Evolutionary conservation across 2,888 invertebrate genomes (phyloP), one percentile per base, ranked within the genome.

Genomic region (Mimachlamys varia): DNA sequence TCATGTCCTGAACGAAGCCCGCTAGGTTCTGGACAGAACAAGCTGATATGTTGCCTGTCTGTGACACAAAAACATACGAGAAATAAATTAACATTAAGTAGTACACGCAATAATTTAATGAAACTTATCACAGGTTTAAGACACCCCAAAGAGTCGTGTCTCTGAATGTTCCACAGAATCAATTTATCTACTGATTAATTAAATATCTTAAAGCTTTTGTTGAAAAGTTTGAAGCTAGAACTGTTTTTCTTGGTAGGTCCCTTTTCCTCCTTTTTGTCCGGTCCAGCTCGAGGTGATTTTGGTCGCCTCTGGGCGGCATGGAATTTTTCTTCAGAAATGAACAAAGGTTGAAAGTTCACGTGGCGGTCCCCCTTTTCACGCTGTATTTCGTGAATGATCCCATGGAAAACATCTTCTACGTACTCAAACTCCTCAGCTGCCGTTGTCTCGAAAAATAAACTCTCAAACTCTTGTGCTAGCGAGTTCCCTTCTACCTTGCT

Each of bases 401-500:
- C 95, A 89, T 96, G 96, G 93, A 97, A 96, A 62, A 96, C 94
- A 88, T 93, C 93, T 91, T 96, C 96, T 15, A 97, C 96, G 53
- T 94, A 95, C 88, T 95, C 95, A 92, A 95, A 96, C 88, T 96
- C 96, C 92, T 97, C 97, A 5, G 97, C 96, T 2, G 96, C 96
- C 13, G 96, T 95, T 17, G 96, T 96, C 92, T 97, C 97, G 93
- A 95, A 96, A 93, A 96, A 96, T 27, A 95, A 90, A 55, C 96
- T 95, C 88, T 96, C 96, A 92, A 94, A 96, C 89, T 96, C 95
- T 27, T 93, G 92, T 0, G 96, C 96, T 91, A 96, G 90, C 10
- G 95, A 92, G 58, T 94, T 93, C 7, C 96, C 96, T 91, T 95
- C 95, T 17, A 94, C 94, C 89, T 95, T 95, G 90, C 95, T 95